Conservation (phyloP, 2,797 vertebrate species). For the Anomalospiza imberbis region DNA sequence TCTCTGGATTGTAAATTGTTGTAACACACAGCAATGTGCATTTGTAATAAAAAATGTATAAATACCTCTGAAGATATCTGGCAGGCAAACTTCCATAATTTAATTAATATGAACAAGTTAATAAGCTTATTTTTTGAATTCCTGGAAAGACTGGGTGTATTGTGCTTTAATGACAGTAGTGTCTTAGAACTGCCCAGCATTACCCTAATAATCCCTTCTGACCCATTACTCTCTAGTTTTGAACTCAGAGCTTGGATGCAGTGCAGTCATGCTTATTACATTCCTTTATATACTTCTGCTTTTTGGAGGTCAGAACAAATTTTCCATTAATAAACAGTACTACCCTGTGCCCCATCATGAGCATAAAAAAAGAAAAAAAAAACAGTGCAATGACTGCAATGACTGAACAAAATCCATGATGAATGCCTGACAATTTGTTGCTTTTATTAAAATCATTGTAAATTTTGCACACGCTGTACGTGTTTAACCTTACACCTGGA, state of each 20-base stretch:
- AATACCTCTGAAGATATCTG: background rate
- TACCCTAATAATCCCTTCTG: background rate
- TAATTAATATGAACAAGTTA: background rate
- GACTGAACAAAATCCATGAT: background rate
- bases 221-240: background rate
- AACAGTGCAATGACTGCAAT: background rate
- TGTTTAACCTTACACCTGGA: background rate
- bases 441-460: background rate
- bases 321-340: background rate
- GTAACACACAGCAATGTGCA: background rate
- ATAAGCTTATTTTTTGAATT: background rate
- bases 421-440: background rate
- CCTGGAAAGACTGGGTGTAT: background rate
- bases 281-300: background rate
- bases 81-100: background rate
- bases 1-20: background rate
- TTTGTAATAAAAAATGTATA: background rate
- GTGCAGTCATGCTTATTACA: background rate
- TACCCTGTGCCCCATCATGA: background rate
- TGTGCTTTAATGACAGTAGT: background rate
- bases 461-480: background rate
- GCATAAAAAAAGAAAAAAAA: background rate
- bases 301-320: background rate
- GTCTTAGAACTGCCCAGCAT: background rate
- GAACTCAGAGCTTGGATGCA: background rate